Conservation (phyloP, 2,888 invertebrate genomes). For the Eustalomyia histrio region DNA sequence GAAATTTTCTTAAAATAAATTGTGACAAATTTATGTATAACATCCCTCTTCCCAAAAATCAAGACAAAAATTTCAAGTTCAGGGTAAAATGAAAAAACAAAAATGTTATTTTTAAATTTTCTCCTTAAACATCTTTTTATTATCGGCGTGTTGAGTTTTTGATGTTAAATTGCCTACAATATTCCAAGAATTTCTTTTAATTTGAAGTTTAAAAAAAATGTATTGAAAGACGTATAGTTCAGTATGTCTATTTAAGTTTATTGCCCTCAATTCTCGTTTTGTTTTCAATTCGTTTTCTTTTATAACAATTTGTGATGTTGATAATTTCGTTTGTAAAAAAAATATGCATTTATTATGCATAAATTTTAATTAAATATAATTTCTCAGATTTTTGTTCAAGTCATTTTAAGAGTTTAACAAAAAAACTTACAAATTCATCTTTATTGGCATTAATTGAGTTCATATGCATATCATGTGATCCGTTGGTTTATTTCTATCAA, state of each 20-base stretch:
- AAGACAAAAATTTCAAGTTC: constrained; percentile 46
- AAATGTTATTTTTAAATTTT: constrained; percentile 21
- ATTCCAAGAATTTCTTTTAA: constrained; percentile 1
- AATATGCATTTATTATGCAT: constrained; percentile 44
- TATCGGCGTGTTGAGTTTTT: background rate
- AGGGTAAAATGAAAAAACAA: constrained; percentile 1
- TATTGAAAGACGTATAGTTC: constrained; percentile 8
- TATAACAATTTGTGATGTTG: constrained; percentile 21
- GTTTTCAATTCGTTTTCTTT: constrained; percentile 1
- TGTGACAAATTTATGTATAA: constrained; percentile 14
- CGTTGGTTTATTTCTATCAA: constrained; percentile 36
- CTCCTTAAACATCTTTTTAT: background rate
- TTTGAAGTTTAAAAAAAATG: background rate
- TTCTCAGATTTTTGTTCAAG: constrained; percentile 16
- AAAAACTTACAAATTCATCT: constrained; percentile 45
- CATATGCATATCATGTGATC: constrained; percentile 41
- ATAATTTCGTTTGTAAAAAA: background rate
- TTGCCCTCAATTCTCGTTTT: constrained; percentile 31
- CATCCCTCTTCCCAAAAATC: background rate
- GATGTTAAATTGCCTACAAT: background rate
- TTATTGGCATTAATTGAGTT: constrained; percentile 61
- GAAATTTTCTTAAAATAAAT: constrained; percentile 13
- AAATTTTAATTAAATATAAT: constrained; percentile 52
- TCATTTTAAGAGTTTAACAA: constrained; percentile 21
- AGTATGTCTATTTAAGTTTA: constrained; percentile 39